phyloP scores from a whole-genome alignment of 2,888 invertebrate genomes.

The Atrina japonica region DNA sequence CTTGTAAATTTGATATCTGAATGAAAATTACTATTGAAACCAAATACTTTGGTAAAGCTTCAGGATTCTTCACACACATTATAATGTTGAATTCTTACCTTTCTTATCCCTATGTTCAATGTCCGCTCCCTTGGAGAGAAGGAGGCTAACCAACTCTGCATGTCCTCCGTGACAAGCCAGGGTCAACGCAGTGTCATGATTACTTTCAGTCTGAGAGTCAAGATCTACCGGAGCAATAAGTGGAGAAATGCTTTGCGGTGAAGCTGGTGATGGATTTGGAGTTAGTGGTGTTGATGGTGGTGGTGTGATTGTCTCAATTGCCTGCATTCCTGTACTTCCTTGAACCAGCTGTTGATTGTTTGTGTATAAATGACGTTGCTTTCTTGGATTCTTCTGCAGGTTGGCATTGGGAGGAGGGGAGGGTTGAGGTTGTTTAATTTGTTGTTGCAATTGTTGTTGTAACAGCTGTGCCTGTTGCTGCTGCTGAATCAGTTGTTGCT shows the following conservation, averaged over 20 bases:
- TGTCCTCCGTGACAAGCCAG: constrained; percentile 97
- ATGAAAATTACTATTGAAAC: too few species aligned
- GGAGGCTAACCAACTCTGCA: constrained; percentile 95
- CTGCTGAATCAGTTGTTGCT: constrained; percentile 65
- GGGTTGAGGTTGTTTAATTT: constrained; percentile 77
- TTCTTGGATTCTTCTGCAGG: constrained; percentile 49
- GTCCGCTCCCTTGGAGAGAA: constrained; percentile 95
- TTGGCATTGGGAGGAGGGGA: constrained; percentile 48
- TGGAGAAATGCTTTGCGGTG: constrained; percentile 71
- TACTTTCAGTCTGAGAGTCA: constrained; percentile 98
- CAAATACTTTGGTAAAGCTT: too few species aligned
- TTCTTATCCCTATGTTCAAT: constrained; percentile 99
- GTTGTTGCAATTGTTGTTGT: constrained; percentile 77
- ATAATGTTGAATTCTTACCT: too few species aligned
- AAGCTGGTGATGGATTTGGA: constrained; percentile 74
- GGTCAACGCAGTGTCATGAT: constrained; percentile 98
- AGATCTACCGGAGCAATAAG: constrained; percentile 87
- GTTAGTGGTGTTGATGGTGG: constrained; percentile 72
- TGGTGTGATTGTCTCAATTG: constrained; percentile 68
- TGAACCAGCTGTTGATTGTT: constrained; percentile 52
- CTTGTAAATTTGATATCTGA: too few species aligned
- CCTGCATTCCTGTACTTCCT: constrained; percentile 48
- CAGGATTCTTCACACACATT: too few species aligned
- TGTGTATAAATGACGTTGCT: constrained; percentile 51
- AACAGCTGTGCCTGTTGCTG: constrained; percentile 69